These are phyloP conservation scores for Thysanoteuthis rhombus DNA, from an alignment of 2,888 invertebrate genomes.

Conservation along the genomic window DNA sequence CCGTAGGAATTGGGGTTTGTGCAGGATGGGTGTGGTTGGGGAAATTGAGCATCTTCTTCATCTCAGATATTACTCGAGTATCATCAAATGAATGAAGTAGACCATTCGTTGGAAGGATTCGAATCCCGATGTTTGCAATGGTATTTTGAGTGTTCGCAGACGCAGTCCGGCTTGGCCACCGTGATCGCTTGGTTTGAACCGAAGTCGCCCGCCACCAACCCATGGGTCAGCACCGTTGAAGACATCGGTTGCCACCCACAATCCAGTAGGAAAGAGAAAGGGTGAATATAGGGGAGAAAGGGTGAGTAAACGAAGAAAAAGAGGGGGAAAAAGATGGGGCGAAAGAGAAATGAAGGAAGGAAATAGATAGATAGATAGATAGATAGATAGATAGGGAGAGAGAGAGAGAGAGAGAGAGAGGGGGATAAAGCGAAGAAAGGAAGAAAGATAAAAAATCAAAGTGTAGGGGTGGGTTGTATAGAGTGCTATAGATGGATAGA, in stretches of 20 bases:
- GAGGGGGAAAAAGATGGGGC: too few relatives aligned
- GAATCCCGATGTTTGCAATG: background rate
- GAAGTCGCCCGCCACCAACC: background rate
- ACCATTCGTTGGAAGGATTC: background rate
- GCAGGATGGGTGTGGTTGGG: background rate
- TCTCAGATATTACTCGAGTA: background rate
- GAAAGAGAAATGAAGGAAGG: background rate
- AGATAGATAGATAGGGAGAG: background rate
- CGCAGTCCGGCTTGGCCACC: background rate
- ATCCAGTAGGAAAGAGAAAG: too few relatives aligned
- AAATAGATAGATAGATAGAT: background rate
- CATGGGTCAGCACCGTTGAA: background rate
- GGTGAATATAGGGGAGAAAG: too few relatives aligned
- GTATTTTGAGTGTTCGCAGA: background rate
- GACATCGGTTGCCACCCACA: background rate
- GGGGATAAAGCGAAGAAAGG: too few relatives aligned
- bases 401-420: too few relatives aligned
- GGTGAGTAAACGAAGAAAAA: too few relatives aligned
- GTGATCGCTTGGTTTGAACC: background rate
- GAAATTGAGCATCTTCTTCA: background rate
- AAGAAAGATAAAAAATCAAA: too few relatives aligned
- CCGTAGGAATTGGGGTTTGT: background rate
- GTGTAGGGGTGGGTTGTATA: too few relatives aligned
- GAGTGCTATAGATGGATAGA: too few relatives aligned
- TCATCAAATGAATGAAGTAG: background rate